Percentiles rank a stretch among this genome's conserved stretches.
These are phyloP conservation scores for Reticulitermes lucifugus DNA, from an alignment of 2,888 invertebrate species.

Conservation along the genomic window DNA sequence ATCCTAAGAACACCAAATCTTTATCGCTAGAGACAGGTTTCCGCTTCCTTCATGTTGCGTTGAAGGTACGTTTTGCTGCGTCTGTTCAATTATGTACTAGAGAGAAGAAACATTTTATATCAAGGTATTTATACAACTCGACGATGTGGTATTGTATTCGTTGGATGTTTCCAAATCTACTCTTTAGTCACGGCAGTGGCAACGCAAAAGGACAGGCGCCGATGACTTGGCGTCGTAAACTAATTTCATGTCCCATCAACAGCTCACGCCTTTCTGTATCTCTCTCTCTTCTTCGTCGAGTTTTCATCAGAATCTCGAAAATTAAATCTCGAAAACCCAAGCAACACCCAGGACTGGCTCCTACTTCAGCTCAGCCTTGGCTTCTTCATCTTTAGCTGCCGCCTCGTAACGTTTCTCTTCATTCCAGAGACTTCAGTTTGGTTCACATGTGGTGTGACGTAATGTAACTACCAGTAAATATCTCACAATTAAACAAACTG, in stretches of 20 bases:
- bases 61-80: too few species aligned
- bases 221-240: constrained; percentile 44
- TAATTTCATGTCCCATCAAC: constrained; percentile 50
- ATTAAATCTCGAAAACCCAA: constrained; percentile 46
- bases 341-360: constrained; percentile 15
- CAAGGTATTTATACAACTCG: background rate
- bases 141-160: background rate
- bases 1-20: too few species aligned
- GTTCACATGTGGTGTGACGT: background rate
- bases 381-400: background rate
- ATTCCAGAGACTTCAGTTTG: background rate
- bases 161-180: background rate
- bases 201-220: background rate
- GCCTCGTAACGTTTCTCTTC: background rate
- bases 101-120: too few species aligned
- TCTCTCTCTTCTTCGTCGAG: constrained; percentile 27
- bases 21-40: too few species aligned
- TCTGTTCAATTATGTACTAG: too few species aligned
- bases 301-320: constrained; percentile 49
- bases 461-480: background rate
- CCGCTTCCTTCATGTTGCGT: too few species aligned
- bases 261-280: constrained; percentile 14
- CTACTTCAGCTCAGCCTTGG: background rate
- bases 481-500: too few species aligned
- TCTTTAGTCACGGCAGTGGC: background rate